Base-by-base conservation (phyloP, 2,113 vertebrate genomes). In the Chitala chitala region DNA sequence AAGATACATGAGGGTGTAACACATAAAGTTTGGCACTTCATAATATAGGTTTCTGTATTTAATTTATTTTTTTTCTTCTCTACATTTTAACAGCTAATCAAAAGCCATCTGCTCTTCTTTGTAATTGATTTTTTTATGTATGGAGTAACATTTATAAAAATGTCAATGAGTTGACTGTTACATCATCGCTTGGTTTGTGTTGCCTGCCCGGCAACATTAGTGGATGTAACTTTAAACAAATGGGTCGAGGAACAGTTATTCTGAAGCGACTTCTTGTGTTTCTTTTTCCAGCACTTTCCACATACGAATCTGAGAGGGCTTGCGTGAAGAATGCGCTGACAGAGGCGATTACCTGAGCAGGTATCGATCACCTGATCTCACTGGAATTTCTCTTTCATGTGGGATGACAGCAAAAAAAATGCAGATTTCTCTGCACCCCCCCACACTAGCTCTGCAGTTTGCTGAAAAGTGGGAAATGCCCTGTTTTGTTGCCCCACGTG, bases 271-370 rank as follows among this genome's bases (percentile, higher is more conserved):
- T 31, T 50, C 73, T 36, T 68, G 72, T 42, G 8, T 55, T 53
- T 77, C 55, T 75, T 69, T 20, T 81, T 87, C 17, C 83, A 99
- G 96, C 87, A 99, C 96, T 72, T 99, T 99, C 77, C 97, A 99
- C 81, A 94, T 99, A 89, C 91, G 96, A 84, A 98, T 99, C 88
- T 99, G 87, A 98, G 84, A 84, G 79, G 65, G 29, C 58, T 76
- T 55, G 74, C 64, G 42, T 44, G 75, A 79, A 82, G 24, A 31
- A 63, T 38, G 64, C 69, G 72, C n/a, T 0, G 64, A 76, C 79
- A 72, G 69, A 72, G 44, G 69, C 74, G 38, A 74, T 61, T 51
- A 44, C 1, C 13, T 53, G 73, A 4, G 78, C 69, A 46, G 77
- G 79, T 76, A 80, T 59, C 72, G 75, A 74, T 79, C 77, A 82